phyloP scores from a whole-genome alignment of 2,888 invertebrate species.

The Erynnis tages region DNA sequence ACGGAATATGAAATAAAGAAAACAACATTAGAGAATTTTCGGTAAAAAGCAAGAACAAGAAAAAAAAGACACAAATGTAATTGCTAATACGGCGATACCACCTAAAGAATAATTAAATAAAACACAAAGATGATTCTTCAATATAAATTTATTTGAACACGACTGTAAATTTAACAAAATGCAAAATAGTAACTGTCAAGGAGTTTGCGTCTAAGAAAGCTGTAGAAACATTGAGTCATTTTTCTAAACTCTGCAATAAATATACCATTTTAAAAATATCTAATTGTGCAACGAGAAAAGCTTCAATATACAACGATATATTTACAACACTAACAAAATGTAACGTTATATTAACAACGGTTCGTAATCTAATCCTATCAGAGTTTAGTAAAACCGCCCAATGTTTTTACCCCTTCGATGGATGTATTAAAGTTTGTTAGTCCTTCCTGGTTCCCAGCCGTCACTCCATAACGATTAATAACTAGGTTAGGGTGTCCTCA shows the following conservation, averaged over 20 bases:
- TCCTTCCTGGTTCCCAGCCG: slow-evolving; percentile 5
- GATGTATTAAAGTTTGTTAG: background rate
- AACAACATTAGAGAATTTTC: background rate
- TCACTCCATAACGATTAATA: slow-evolving; percentile 6
- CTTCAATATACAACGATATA: slow-evolving; percentile 3
- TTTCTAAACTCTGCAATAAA: background rate
- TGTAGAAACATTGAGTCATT: slow-evolving; percentile 18
- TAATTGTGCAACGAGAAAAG: slow-evolving; percentile 4
- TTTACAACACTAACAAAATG: slow-evolving; percentile 11
- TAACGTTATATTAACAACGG: slow-evolving; percentile 1
- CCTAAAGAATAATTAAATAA: slow-evolving; percentile 1
- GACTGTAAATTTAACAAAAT: slow-evolving; percentile 79
- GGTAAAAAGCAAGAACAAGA: background rate
- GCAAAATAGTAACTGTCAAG: slow-evolving; percentile 72
- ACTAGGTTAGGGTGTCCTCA: background rate
- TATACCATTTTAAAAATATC: background rate
- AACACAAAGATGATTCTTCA: slow-evolving; percentile 23
- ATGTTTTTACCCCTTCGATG: slow-evolving; percentile 4
- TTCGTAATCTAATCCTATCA: background rate
- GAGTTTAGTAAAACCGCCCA: background rate
- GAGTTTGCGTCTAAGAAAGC: slow-evolving; percentile 47
- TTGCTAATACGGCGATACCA: too few relatives aligned
- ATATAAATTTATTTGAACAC: slow-evolving; percentile 73
- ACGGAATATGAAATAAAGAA: background rate
- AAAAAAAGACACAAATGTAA: too few relatives aligned